Evolutionary conservation across 2,797 vertebrate genomes (phyloP).

Genomic region (Pelobates cultripes): DNA sequence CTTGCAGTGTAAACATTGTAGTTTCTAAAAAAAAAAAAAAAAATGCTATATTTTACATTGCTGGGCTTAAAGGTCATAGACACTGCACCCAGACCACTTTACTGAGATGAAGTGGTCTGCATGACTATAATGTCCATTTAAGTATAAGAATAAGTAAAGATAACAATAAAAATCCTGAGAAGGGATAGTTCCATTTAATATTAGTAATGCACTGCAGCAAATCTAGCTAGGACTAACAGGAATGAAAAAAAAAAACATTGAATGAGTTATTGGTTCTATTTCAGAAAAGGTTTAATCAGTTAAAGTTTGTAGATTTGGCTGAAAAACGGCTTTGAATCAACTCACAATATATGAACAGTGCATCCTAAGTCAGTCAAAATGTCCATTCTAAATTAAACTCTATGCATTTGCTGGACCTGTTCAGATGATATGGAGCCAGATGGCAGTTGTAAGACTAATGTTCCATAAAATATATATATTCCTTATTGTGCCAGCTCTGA

Average conservation of each 20-base stretch:
- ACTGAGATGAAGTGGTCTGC: too few species aligned
- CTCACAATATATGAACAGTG: background rate
- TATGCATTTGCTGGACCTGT: constrained; percentile 1
- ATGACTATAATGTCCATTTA: too few species aligned
- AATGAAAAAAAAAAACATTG: background rate
- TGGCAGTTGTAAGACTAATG: constrained; percentile 7
- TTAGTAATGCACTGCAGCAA: background rate
- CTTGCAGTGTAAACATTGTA: too few species aligned
- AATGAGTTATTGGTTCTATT: background rate
- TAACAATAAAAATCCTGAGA: too few species aligned
- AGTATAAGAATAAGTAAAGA: too few species aligned
- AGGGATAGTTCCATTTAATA: too few species aligned
- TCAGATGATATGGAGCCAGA: constrained; percentile 16
- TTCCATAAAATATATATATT: constrained; percentile 8
- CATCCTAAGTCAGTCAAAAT: background rate
- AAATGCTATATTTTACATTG: too few species aligned
- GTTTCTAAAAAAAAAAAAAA: too few species aligned
- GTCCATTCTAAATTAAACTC: background rate
- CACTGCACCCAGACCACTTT: too few species aligned
- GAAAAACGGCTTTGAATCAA: background rate
- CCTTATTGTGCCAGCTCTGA: constrained; percentile 19
- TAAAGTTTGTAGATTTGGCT: background rate
- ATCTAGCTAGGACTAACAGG: background rate
- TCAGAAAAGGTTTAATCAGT: background rate
- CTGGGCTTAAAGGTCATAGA: too few species aligned